Base-by-base conservation (phyloP, 2,113 vertebrate genomes). In the Apodemus speciosus region DNA sequence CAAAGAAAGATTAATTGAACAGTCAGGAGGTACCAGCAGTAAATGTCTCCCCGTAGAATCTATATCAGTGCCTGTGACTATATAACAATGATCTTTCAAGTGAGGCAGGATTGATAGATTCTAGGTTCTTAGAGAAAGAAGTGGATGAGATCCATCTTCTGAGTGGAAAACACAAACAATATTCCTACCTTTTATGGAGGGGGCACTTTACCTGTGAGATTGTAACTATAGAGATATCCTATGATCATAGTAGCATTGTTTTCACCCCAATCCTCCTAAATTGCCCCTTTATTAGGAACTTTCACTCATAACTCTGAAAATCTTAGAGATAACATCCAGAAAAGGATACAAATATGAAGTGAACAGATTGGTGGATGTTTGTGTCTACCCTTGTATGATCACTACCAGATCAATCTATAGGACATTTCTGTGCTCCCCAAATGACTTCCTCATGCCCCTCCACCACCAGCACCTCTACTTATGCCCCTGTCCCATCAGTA, bases 251-350 rank as follows among this genome's bases (percentile, higher is more conserved):
- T 71, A 93, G 35, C 16, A 38, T 71, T 64, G 40, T 93, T 80
- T 92, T 88, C 72, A 66, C 23, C 21, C 43, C 80, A 72, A 88
- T 90, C 43, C 21, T 93, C 77, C 83, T 81, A 85, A 93, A 85
- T 85, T 38, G 14, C n/a, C 64, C 68, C 51, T 85, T 89, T 91
- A 87, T 92, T 92, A 51, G 20, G 51, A 90, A 86, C 75, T 90
- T 88, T 93, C 53, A 86, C 21, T 60, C 71, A 90, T 86, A 58
- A 40, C 18, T 95, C 75, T 90, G 76, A 35, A 79, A 58, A 32
- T 91, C 73, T 71, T 71, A 68, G 51, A 90, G n/a, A n/a, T 87
- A 77, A 56, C 79, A 86, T 91, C 90, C 0, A 71, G 58, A 49
- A 92, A 25, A 89, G 27, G 35, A 23, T 60, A 72, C 53, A 95